Percentiles rank a stretch among this genome's conserved stretches.
Evolutionary conservation across 2,888 invertebrate species (phyloP).

Genomic region (Dryobotodes eremita): DNA sequence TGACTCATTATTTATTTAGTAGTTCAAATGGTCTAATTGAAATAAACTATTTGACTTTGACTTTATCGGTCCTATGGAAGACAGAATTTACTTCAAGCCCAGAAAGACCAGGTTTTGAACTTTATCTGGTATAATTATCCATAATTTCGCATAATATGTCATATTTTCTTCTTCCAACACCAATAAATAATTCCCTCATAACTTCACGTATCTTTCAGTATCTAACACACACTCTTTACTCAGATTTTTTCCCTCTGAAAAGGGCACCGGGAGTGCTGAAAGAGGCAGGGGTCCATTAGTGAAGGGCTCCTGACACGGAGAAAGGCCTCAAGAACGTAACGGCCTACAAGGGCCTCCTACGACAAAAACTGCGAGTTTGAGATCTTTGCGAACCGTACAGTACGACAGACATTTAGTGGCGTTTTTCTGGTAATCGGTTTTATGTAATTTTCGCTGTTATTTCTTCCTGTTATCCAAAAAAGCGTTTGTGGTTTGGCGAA

Average conservation of each 20-base stretch:
- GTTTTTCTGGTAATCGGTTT: slow-evolving; percentile 60
- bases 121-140: neutral
- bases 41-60: neutral
- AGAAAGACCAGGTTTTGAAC: neutral
- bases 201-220: slow-evolving; percentile 21
- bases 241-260: slow-evolving; percentile 63
- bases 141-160: neutral
- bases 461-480: slow-evolving; percentile 37
- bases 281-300: slow-evolving; percentile 79
- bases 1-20: neutral
- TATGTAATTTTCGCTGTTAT: slow-evolving; percentile 35
- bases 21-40: neutral
- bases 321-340: slow-evolving; percentile 75
- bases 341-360: slow-evolving; percentile 56
- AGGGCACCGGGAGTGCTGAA: slow-evolving; percentile 72
- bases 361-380: slow-evolving; percentile 60
- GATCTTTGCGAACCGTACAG: slow-evolving; percentile 41
- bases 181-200: slow-evolving; percentile 10
- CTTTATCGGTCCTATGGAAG: neutral
- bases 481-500: neutral
- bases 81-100: neutral
- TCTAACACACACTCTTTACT: slow-evolving; percentile 47
- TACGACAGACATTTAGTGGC: slow-evolving; percentile 42
- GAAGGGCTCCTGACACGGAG: slow-evolving; percentile 77
- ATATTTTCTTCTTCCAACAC: neutral